phyloP scores from a whole-genome alignment of 2,113 vertebrate species.

The Cottus gobio region DNA sequence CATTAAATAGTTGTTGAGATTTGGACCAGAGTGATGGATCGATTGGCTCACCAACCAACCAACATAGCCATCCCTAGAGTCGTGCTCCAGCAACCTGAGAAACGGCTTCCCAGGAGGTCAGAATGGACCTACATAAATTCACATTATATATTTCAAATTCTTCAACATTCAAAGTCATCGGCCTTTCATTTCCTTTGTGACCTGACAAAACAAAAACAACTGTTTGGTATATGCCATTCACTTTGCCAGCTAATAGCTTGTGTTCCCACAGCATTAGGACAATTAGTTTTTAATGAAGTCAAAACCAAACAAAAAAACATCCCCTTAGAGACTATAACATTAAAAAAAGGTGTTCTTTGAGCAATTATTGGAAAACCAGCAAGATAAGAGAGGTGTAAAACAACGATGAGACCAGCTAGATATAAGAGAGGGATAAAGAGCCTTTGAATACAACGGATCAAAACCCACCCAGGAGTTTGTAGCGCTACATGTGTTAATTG shows the following conservation, averaged over 20 bases:
- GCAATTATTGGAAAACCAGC: slow-evolving; percentile 11
- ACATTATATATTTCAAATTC: background rate
- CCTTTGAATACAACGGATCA: slow-evolving; percentile 42
- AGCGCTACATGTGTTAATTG: slow-evolving; percentile 70
- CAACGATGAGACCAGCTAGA: slow-evolving; percentile 10
- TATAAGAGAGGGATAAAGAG: background rate
- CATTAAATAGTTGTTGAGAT: background rate
- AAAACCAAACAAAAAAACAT: background rate
- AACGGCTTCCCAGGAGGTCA: background rate
- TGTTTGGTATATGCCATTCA: background rate
- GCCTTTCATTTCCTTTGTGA: background rate
- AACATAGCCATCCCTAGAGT: background rate
- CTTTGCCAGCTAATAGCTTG: background rate
- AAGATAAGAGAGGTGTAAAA: slow-evolving; percentile 17
- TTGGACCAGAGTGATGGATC: background rate
- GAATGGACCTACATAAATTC: background rate
- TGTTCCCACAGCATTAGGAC: background rate
- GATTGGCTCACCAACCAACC: background rate
- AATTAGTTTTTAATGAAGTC: slow-evolving; percentile 1
- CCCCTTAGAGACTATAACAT: background rate
- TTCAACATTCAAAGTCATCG: background rate
- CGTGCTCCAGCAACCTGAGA: background rate
- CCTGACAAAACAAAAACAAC: background rate
- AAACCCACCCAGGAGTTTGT: slow-evolving; percentile 52
- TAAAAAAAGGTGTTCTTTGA: slow-evolving; percentile 20